Evolutionary conservation across 2,888 invertebrate species (phyloP).

Genomic region (Meliscaeva auricollis): DNA sequence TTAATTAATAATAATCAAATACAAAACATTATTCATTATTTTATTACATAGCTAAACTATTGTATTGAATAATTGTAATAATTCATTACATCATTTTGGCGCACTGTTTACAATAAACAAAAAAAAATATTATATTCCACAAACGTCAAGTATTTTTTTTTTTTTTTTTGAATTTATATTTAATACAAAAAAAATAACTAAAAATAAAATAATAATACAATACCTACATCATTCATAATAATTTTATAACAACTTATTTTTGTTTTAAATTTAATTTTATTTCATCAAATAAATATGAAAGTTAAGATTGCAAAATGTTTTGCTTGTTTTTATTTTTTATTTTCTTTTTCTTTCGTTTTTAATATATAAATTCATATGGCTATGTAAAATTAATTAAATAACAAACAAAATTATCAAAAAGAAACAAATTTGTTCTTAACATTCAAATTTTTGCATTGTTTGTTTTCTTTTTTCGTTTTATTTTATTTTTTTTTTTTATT

Average conservation of each 20-base stretch:
- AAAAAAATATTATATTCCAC: conserved; percentile 32
- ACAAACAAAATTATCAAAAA: conserved; percentile 40
- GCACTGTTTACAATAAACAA: conserved; percentile 65
- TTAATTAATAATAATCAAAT: conserved; percentile 49
- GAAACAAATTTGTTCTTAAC: conserved; percentile 16
- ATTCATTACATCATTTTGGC: conserved; percentile 59
- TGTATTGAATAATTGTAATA: conserved; percentile 44
- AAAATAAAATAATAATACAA: conserved; percentile 53
- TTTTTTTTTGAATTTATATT: conserved; percentile 40
- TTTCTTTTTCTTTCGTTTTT: neutral
- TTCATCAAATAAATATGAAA: conserved; percentile 42
- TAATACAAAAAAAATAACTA: conserved; percentile 46
- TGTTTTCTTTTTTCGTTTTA: conserved; percentile 64
- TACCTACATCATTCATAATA: conserved; percentile 46
- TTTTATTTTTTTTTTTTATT: conserved; percentile 42
- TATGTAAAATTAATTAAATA: conserved; percentile 43
- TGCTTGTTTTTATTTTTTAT: neutral
- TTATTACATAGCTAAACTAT: conserved; percentile 47
- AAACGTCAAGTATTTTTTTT: conserved; percentile 31
- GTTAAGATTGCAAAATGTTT: conserved; percentile 19
- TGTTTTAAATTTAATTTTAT: neutral
- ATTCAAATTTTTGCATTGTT: conserved; percentile 21
- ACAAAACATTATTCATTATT: conserved; percentile 58
- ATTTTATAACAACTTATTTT: conserved; percentile 44
- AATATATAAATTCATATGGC: conserved; percentile 61